Percentiles rank a stretch among this genome's conserved stretches.
Evolutionary conservation across 2,113 vertebrate genomes (phyloP).

Genomic region (Oophaga pumilio): DNA sequence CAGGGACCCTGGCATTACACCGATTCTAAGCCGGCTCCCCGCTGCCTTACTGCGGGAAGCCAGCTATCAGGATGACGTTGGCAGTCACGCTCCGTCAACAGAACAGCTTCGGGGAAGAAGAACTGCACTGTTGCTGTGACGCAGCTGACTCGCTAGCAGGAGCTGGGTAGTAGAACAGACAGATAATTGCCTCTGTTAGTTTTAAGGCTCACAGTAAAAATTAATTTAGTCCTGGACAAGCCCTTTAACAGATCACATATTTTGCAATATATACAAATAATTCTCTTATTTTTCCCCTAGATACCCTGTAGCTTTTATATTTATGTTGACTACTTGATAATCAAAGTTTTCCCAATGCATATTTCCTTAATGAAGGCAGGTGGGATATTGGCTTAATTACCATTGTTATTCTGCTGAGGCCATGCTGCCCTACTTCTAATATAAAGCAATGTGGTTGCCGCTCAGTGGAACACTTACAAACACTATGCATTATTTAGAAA

Average conservation of each 20-base stretch:
- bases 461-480: constrained; percentile 1
- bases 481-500: not conserved
- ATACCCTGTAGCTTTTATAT: not conserved
- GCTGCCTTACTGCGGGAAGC: too few species aligned
- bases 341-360: not conserved
- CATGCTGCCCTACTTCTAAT: constrained; percentile 26
- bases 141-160: too few species aligned
- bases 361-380: constrained; percentile 17
- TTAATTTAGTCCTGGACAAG: too few species aligned
- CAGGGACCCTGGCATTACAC: too few species aligned
- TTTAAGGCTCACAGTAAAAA: too few species aligned
- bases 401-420: constrained; percentile 31
- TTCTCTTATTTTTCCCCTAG: not conserved
- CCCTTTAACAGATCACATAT: not conserved
- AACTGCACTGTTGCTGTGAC: too few species aligned
- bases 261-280: not conserved
- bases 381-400: constrained; percentile 39
- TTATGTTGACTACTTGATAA: not conserved
- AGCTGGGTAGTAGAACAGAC: too few species aligned
- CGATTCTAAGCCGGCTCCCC: too few species aligned
- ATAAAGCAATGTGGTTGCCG: not conserved
- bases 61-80: too few species aligned
- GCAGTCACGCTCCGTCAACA: too few species aligned
- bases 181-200: too few species aligned
- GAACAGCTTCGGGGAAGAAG: too few species aligned